Evolutionary conservation across 1,140 invertebrate genomes (phyloP).

Genomic region (Cydia pomonella): DNA sequence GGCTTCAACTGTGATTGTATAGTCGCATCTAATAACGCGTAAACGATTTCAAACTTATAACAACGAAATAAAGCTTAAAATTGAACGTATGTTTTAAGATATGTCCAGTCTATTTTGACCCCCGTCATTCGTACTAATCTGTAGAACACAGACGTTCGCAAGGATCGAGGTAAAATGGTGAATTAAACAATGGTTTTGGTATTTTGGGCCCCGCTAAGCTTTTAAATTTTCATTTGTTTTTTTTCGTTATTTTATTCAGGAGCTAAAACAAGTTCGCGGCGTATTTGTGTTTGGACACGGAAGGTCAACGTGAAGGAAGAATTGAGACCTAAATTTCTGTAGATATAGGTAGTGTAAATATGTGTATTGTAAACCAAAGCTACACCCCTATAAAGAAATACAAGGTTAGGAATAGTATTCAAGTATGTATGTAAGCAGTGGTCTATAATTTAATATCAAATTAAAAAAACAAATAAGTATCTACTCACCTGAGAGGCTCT

Average conservation of each 20-base stretch:
- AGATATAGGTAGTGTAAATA: background rate
- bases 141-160: background rate
- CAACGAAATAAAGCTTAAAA: background rate
- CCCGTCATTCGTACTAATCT: background rate
- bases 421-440: no score
- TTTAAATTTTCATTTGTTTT: constrained; percentile 26
- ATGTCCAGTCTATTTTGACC: background rate
- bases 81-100: background rate
- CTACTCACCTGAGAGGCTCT: no score
- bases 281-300: constrained; percentile 12
- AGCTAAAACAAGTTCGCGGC: constrained; percentile 16
- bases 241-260: constrained; percentile 20
- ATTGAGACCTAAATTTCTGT: background rate
- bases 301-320: constrained; percentile 7
- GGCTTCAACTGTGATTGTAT: constrained; percentile 24
- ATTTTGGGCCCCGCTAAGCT: constrained; percentile 14
- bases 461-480: no score
- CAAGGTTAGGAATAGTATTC: no score
- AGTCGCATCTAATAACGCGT: background rate
- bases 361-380: no score
- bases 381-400: no score
- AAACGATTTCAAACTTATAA: background rate
- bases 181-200: constrained; percentile 17
- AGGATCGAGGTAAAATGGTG: background rate
- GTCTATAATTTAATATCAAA: no score